A percentile compares a stretch with the other conserved stretches of the same genome.
Conservation (phyloP, 2,113 vertebrate species). For the Cyanoderma ruficeps region DNA sequence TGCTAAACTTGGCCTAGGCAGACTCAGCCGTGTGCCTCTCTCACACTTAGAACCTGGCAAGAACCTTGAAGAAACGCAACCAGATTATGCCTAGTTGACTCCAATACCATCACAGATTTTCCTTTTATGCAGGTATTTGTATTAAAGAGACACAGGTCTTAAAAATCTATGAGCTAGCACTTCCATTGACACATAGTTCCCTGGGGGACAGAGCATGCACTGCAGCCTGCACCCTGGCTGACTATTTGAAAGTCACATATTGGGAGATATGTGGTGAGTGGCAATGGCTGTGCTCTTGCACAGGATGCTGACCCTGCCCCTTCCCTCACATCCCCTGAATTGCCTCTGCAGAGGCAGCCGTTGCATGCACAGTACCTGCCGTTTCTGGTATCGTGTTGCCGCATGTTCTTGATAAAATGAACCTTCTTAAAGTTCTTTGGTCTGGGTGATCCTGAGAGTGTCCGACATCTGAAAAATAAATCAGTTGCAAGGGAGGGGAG, state of each 20-base stretch:
- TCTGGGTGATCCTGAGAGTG: slow-evolving; percentile 97
- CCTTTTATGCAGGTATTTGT: background rate
- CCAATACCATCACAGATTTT: background rate
- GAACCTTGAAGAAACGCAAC: background rate
- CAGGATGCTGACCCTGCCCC: background rate
- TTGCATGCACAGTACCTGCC: slow-evolving; percentile 84
- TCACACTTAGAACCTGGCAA: background rate
- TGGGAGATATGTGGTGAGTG: background rate
- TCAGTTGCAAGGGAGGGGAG: background rate
- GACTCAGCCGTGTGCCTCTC: background rate
- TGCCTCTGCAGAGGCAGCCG: background rate
- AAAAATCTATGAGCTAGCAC: background rate
- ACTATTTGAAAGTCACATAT: background rate
- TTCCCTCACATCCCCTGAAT: fast-evolving
- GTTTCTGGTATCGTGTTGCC: slow-evolving; percentile 92
- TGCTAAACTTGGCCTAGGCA: background rate
- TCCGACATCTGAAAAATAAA: slow-evolving; percentile 89
- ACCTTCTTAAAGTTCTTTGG: slow-evolving; percentile 99
- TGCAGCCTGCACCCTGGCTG: background rate
- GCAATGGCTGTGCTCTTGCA: background rate
- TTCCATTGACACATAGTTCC: fast-evolving
- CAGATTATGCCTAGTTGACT: background rate
- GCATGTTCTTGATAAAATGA: slow-evolving; percentile 98
- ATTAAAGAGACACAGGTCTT: background rate
- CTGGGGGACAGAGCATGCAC: fast-evolving